A percentile compares a stretch with the other conserved stretches of the same genome.
Conservation (phyloP, 2,797 vertebrate genomes). For the Pithecia hirsuta region DNA sequence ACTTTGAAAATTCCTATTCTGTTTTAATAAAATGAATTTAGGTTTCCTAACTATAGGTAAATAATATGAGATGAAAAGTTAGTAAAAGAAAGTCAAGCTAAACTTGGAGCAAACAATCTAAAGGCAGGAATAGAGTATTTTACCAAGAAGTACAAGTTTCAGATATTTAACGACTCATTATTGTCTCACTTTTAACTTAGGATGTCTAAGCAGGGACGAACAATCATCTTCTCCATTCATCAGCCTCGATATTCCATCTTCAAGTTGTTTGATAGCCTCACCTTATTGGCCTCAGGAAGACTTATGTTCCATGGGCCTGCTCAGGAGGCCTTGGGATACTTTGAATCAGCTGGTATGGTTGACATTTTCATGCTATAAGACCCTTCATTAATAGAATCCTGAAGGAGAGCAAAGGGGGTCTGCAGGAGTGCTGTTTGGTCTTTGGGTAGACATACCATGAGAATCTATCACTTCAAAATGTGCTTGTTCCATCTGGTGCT, state of each 20-base stretch:
- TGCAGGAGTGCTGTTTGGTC: not conserved
- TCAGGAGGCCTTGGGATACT: constrained; percentile 88
- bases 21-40: constrained; percentile 11
- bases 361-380: not conserved
- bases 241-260: constrained; percentile 97
- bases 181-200: constrained; percentile 82
- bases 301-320: constrained; percentile 93
- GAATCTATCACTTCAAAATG: not conserved
- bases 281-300: constrained; percentile 90
- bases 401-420: not conserved
- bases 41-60: not conserved
- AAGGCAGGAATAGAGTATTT: not conserved
- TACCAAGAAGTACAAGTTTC: not conserved
- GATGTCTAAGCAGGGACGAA: constrained; percentile 91
- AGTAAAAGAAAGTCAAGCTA: not conserved
- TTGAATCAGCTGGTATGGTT: constrained; percentile 87
- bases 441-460: not conserved
- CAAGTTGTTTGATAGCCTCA: constrained; percentile 92
- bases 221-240: constrained; percentile 97
- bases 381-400: not conserved
- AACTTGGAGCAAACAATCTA: not conserved
- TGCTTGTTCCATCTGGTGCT: not conserved
- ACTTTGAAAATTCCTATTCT: not conserved
- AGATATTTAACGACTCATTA: not conserved
- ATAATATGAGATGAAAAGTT: not conserved